Percentiles rank a stretch among this genome's conserved stretches.
Evolutionary conservation across 2,888 invertebrate species (phyloP).

Genomic region (Clusia tigrina): DNA sequence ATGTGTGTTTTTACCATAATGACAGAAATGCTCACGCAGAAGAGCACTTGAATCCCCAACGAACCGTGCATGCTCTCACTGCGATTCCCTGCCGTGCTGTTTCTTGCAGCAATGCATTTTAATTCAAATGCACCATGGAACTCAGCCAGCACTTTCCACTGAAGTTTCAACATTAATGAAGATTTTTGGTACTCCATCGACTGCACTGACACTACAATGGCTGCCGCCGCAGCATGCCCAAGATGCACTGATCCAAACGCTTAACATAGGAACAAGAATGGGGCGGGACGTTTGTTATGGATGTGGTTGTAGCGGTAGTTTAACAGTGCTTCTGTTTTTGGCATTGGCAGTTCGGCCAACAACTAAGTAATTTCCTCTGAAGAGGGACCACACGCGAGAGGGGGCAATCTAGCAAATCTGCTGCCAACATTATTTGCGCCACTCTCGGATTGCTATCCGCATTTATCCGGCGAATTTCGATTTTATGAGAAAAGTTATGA

Average conservation of each 20-base stretch:
- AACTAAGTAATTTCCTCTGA: background rate
- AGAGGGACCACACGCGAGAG: background rate
- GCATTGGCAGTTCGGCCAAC: too few species aligned
- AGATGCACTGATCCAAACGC: background rate
- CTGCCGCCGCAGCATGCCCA: too few species aligned
- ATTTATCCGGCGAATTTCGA: slow-evolving; percentile 1
- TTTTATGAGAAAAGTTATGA: slow-evolving; percentile 22
- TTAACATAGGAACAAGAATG: background rate
- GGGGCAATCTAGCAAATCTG: too few species aligned
- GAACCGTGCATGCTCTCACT: too few species aligned
- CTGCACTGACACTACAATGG: too few species aligned
- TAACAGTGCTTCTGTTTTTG: too few species aligned
- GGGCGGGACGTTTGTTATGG: too few species aligned
- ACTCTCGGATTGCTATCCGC: background rate
- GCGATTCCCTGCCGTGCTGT: too few species aligned
- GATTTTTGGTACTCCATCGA: too few species aligned
- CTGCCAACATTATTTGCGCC: too few species aligned
- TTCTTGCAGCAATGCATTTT: background rate
- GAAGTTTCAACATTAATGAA: background rate
- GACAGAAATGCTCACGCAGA: background rate
- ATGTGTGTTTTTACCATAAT: too few species aligned
- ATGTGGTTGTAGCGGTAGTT: too few species aligned
- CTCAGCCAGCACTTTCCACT: background rate
- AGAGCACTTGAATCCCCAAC: background rate
- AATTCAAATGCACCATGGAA: background rate